Evolutionary conservation across 1,140 invertebrate genomes (phyloP).

Genomic region (Cheumatopsyche charites): DNA sequence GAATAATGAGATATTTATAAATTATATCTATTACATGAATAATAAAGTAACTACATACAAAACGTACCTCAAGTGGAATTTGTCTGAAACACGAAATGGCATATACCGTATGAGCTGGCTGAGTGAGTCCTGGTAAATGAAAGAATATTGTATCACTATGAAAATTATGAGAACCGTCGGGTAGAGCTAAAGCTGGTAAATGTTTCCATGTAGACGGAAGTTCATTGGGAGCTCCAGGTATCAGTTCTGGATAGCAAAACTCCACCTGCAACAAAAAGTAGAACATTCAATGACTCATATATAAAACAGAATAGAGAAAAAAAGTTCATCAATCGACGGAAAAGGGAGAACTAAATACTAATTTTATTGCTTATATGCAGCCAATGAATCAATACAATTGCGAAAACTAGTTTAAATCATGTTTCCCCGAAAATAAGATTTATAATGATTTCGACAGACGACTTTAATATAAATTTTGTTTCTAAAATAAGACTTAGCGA

Average conservation of each 20-base stretch:
- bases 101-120: slow-evolving; percentile 87
- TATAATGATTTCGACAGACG: too few species aligned
- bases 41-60: neutral
- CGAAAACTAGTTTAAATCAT: too few species aligned
- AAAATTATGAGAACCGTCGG: slow-evolving; percentile 98
- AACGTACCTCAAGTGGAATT: slow-evolving; percentile 87
- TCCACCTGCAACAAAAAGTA: slow-evolving; percentile 76
- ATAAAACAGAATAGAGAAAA: neutral
- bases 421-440: too few species aligned
- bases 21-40: neutral
- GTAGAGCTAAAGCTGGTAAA: slow-evolving; percentile 91
- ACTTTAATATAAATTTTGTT: too few species aligned
- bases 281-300: neutral
- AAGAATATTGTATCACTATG: slow-evolving; percentile 96
- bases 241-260: slow-evolving; percentile 91
- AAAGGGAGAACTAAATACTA: too few species aligned
- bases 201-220: slow-evolving; percentile 93
- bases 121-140: slow-evolving; percentile 86
- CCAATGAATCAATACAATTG: too few species aligned
- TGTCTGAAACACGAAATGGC: slow-evolving; percentile 98
- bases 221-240: slow-evolving; percentile 77
- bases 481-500: too few species aligned
- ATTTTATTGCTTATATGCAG: too few species aligned
- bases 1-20: slow-evolving; percentile 26
- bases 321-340: too few species aligned